Percentiles rank a stretch among this genome's conserved stretches.
phyloP scores from a whole-genome alignment of 2,888 invertebrate genomes.

The Eupithecia tripunctaria region DNA sequence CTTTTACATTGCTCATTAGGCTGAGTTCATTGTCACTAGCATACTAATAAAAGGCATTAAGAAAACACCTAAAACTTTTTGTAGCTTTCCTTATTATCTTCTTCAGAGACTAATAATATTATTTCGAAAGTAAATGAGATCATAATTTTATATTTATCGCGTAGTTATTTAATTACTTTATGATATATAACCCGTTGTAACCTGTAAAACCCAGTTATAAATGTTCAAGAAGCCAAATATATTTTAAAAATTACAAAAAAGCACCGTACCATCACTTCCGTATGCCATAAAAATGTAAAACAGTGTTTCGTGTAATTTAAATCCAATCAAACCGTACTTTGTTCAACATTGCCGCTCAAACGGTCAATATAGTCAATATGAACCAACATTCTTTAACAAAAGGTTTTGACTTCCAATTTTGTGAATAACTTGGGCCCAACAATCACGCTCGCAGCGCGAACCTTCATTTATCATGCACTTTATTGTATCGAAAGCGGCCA shows the following conservation, averaged over 20 bases:
- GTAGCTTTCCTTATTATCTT: slow-evolving; percentile 14
- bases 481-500: slow-evolving; percentile 65
- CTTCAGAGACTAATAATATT: slow-evolving; percentile 4
- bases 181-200: neutral
- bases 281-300: slow-evolving; percentile 40
- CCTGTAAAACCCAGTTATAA: slow-evolving; percentile 11
- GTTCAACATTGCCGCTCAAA: slow-evolving; percentile 37
- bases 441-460: slow-evolving; percentile 50
- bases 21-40: slow-evolving; percentile 21
- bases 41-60: slow-evolving; percentile 20
- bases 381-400: slow-evolving; percentile 50
- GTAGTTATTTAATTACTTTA: neutral
- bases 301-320: slow-evolving; percentile 40
- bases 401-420: slow-evolving; percentile 53
- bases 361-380: slow-evolving; percentile 40
- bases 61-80: slow-evolving; percentile 15
- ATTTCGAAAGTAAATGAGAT: slow-evolving; percentile 12
- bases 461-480: slow-evolving; percentile 69
- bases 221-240: slow-evolving; percentile 9
- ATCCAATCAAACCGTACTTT: slow-evolving; percentile 42
- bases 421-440: slow-evolving; percentile 53
- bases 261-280: slow-evolving; percentile 28
- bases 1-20: slow-evolving; percentile 37
- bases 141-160: neutral
- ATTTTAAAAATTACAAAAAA: slow-evolving; percentile 16